Base-by-base conservation (phyloP, 2,113 vertebrate genomes). In the Cettia cetti region DNA sequence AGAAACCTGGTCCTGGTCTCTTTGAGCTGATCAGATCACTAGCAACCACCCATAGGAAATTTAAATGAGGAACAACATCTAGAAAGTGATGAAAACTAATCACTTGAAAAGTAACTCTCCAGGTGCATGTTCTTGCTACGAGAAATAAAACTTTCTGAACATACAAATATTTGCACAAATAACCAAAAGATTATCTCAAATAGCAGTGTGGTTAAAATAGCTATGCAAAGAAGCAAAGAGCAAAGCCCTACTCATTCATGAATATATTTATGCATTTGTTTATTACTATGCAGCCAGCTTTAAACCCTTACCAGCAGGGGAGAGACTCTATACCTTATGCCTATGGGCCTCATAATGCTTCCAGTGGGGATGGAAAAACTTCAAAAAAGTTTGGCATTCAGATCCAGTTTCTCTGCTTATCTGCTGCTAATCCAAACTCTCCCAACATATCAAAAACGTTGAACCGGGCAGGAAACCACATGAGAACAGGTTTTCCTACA, bases 401-500 rank as follows among this genome's bases (percentile, higher is more conserved):
- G 69, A 96, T 84, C 52, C 82, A 94, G 83, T 92, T 95, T 95
- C 83, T 89, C 92, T 96, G 94, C 93, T 97, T 96, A 96, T 96
- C 96, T 95, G 90, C 94, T 86, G 94, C 92, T 96, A 96, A 97
- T 97, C 89, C 93, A 95, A 96, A 96, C 94, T 97, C 96, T 97
- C 93, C 95, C 92, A 94, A 93, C 95, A 96, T 96, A 96, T 96
- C 92, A 96, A 96, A 96, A 96, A 94, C 5, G 90, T 94, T 94
- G 86, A 90, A 96, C 56, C 77, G 24, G 95, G 94, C 96, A 97
- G 96, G 93, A 97, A 97, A 97, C 92, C 96, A 96, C 96, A 97
- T 52, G 94, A 96, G 95, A 97, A 97, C 96, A 97, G 96, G 96
- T 96, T 97, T 97, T 97, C 95, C 95, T 96, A 91, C 92, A 96